Evolutionary conservation across 2,797 vertebrate genomes (phyloP), one percentile per base, ranked within the genome.

Genomic region (Selene dorsalis): DNA sequence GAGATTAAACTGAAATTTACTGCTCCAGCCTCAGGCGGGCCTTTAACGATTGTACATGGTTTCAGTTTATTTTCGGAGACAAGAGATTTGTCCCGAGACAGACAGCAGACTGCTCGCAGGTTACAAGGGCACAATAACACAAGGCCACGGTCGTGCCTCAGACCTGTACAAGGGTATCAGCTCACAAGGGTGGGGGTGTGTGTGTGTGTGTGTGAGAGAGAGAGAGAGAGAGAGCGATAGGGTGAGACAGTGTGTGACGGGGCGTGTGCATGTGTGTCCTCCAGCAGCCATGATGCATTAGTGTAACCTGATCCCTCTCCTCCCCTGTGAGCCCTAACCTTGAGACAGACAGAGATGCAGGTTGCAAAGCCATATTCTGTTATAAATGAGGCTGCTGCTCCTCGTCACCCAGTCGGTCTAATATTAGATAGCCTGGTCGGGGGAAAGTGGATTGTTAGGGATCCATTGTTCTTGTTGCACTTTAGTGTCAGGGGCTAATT

Each of bases 221-320:
- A 73, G 48, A 32, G 12, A 73, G 77, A 57, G 53, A 69, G 57
- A 57, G 76, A 71, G 84, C 73, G 86, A 91, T 87, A 45, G 84
- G 79, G 79, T 81, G 84, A 92, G 90, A 87, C 80, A 80, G 80
- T 75, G 79, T 81, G 84, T 88, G 89, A 89, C 35, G 84, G 86
- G 86, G 71, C 48, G 64, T 84, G 89, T 83, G 88, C 77, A 63
- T 86, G 84, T 86, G 88, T 89, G 90, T 91, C 89, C 87, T 92
- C 89, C 89, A 88, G 87, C 90, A 88, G 91, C 90, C 90, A 90
- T 88, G 88, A 90, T 93, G 91, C 90, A 93, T 93, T 93, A 93
- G 90, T 84, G 93, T 90, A 93, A 93, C 88, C 79, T 71, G 92
- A 93, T 88, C 84, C 84, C 83, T 73, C 77, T 77, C 72, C 87